These are phyloP conservation scores for Lagria hirta DNA, from an alignment of 2,888 invertebrate genomes.

Conservation along the genomic window DNA sequence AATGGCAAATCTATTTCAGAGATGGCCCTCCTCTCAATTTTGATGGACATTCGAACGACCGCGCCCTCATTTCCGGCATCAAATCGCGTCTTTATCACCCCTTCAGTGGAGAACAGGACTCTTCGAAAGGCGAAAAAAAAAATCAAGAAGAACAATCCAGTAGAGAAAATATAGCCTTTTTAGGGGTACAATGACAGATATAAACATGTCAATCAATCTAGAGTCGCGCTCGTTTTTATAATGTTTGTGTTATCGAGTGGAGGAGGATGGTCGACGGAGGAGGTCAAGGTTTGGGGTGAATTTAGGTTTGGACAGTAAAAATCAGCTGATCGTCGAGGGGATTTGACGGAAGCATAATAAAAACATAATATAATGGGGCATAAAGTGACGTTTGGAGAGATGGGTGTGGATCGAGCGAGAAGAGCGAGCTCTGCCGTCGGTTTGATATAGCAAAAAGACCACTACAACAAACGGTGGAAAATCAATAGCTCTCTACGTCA, in stretches of 20 bases:
- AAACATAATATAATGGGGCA: slow-evolving; percentile 44
- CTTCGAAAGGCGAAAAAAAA: no score
- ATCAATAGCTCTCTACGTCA: slow-evolving; percentile 53
- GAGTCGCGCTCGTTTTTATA: no score
- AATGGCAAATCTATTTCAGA: slow-evolving; percentile 51
- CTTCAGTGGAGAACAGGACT: no score
- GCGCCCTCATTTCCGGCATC: slow-evolving; percentile 53
- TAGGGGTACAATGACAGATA: slow-evolving; percentile 8
- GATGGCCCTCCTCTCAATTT: slow-evolving; percentile 55
- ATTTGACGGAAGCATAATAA: slow-evolving; percentile 35
- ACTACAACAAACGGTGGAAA: slow-evolving; percentile 44
- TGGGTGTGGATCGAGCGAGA: slow-evolving; percentile 31
- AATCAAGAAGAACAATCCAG: no score
- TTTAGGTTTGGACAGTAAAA: slow-evolving; percentile 36
- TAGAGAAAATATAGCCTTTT: no score
- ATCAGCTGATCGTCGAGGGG: slow-evolving; percentile 39
- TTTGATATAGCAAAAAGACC: slow-evolving; percentile 41
- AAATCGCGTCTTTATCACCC: slow-evolving; percentile 51
- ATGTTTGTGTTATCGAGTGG: no score
- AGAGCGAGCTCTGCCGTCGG: slow-evolving; percentile 18
- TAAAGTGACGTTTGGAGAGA: slow-evolving; percentile 48
- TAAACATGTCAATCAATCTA: slow-evolving; percentile 16
- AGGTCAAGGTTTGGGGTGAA: slow-evolving; percentile 29
- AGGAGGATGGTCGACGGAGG: no score
- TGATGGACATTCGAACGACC: slow-evolving; percentile 56